Percentiles rank a stretch among this genome's conserved stretches.
Evolutionary conservation across 2,888 invertebrate genomes (phyloP).

Genomic region (Sphaerophoria rueppellii): DNA sequence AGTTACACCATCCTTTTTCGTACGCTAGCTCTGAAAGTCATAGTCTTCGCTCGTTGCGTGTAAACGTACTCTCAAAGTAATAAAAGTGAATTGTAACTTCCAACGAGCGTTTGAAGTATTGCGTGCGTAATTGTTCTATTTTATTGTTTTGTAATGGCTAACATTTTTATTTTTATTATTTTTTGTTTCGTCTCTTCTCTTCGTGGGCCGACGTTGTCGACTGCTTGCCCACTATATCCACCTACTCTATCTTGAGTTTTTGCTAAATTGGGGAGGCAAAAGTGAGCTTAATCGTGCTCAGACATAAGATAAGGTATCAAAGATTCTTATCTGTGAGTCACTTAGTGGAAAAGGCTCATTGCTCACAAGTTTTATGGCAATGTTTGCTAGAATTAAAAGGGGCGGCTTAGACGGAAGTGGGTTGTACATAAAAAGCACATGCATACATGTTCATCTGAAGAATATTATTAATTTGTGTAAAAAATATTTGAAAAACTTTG

Average conservation of each 20-base stretch:
- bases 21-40: too few relatives aligned
- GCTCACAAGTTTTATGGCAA: slow-evolving; percentile 19
- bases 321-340: slow-evolving; percentile 36
- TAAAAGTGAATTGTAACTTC: slow-evolving; percentile 60
- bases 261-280: neutral
- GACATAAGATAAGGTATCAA: slow-evolving; percentile 34
- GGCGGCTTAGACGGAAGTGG: neutral
- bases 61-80: slow-evolving; percentile 50
- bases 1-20: slow-evolving; percentile 19
- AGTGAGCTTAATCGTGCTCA: slow-evolving; percentile 25
- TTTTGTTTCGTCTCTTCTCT: neutral
- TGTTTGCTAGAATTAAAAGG: neutral
- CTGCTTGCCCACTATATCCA: neutral
- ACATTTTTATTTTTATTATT: slow-evolving; percentile 17
- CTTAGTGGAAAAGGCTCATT: slow-evolving; percentile 27
- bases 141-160: slow-evolving; percentile 48
- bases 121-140: slow-evolving; percentile 58
- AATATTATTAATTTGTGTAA: too few relatives aligned
- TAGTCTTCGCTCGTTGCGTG: slow-evolving; percentile 33
- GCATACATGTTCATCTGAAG: neutral
- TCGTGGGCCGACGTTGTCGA: too few relatives aligned
- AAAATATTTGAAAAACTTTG: neutral
- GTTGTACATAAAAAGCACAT: neutral
- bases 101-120: slow-evolving; percentile 42
- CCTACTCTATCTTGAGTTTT: too few relatives aligned